Conservation (phyloP, 2,888 invertebrate genomes). For the Rosalia funebris region DNA sequence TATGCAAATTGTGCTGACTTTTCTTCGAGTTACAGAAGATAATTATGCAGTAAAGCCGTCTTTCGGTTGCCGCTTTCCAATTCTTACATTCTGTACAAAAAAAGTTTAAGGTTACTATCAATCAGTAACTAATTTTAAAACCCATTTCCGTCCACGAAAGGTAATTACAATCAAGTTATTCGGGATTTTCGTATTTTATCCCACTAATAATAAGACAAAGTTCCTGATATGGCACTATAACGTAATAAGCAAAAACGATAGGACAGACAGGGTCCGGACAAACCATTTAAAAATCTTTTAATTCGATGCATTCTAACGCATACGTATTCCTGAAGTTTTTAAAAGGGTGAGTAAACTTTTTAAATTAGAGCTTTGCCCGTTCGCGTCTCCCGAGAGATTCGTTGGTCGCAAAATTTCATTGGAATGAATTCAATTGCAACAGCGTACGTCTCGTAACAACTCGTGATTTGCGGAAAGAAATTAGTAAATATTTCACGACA, state of each 20-base stretch:
- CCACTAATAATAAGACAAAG: too few relatives aligned
- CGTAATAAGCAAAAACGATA: background rate
- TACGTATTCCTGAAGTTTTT: slow-evolving; percentile 15
- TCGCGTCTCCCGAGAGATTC: slow-evolving; percentile 16
- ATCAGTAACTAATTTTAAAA: too few relatives aligned
- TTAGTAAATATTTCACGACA: too few relatives aligned
- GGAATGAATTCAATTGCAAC: slow-evolving; percentile 9
- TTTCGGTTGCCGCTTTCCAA: too few relatives aligned
- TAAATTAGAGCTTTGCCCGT: slow-evolving; percentile 19
- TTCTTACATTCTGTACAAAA: too few relatives aligned
- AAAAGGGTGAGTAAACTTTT: slow-evolving; percentile 20
- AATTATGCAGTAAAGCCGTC: too few relatives aligned
- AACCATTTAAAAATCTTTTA: slow-evolving; percentile 6
- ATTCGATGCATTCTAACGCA: slow-evolving; percentile 5
- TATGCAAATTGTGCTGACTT: too few relatives aligned
- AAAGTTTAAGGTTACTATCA: too few relatives aligned
- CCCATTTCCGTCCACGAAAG: too few relatives aligned
- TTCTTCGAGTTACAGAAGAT: too few relatives aligned
- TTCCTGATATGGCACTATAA: background rate
- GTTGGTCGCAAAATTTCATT: slow-evolving; percentile 15
- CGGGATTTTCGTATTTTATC: too few relatives aligned
- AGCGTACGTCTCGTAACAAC: background rate
- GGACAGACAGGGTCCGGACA: background rate
- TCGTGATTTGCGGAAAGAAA: background rate
- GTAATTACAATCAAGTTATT: too few relatives aligned